Base-by-base conservation (phyloP, 2,888 invertebrate genomes). In the Drosophila kokeensis region DNA sequence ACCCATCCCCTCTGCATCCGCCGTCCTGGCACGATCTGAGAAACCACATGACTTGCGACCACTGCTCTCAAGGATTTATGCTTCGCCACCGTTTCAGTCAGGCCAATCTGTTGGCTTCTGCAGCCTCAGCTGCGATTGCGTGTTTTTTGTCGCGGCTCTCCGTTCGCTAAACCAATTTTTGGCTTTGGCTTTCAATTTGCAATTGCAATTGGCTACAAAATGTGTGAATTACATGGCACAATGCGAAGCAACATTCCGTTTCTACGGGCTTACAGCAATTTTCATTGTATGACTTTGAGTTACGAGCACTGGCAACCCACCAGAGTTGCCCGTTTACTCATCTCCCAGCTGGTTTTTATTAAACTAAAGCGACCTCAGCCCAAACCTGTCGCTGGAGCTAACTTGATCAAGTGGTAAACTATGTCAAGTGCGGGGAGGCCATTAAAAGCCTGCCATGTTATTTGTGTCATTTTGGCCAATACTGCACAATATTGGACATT, bases 21-120 rank as follows among this genome's bases (percentile, higher is more conserved):
- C 21, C 7, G n/a, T 24, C 30, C 21, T 58, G 53, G 68, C 60
- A 49, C 68, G 52, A 63, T 60, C 65, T 76, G 77, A 79, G 79
- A 71, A 81, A 70, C 73, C 87, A 75, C 84, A 83, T 73, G 72
- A 73, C 81, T 69, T 69, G 67, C 69, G 68, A 73, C 73, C 75
- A 68, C 70, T 77, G 83, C 74, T 63, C 68, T 68, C 72, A 84
- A 89, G 85, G 88, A 86, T 86, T 86, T 89, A 86, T 89, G 85
- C 80, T 62, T 70, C 67, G 73, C 74, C 77, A 76, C 76, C 81
- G 73, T 75, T 85, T 73, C 88, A 86, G 84, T 76, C 88, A 76
- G 76, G 71, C 67, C 78, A 84, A 89, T 81, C 74, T 83, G 87
- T 73, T 76, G 60, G 62, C 67, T 67, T 73, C 65, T 59, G 54